These are phyloP conservation scores for Halictus ligatus DNA, from an alignment of 2,888 invertebrate genomes.

Conservation along the genomic window DNA sequence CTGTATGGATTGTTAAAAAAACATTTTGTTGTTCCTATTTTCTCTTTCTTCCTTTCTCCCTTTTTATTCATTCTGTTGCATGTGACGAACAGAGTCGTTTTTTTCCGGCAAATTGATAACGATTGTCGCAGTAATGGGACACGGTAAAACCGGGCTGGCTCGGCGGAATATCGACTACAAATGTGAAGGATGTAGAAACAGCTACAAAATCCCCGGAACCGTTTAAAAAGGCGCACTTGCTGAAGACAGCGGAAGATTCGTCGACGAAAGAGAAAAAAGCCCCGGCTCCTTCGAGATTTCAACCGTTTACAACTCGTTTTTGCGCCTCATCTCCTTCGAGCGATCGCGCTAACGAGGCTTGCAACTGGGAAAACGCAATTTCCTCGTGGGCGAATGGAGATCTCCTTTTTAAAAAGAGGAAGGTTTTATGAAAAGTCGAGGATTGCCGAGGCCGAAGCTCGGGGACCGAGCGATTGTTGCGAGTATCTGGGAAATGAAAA, in stretches of 20 bases:
- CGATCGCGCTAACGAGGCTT: constrained; percentile 4
- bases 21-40: too few relatives aligned
- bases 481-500: neutral
- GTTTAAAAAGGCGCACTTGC: neutral
- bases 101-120: too few relatives aligned
- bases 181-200: neutral
- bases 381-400: neutral
- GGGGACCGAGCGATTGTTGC: neutral
- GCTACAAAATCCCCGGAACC: neutral
- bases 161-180: neutral
- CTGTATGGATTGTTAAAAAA: too few relatives aligned
- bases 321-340: neutral
- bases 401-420: neutral
- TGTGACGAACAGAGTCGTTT: too few relatives aligned
- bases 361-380: constrained; percentile 16
- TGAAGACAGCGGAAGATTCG: neutral
- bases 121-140: neutral
- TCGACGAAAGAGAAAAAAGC: neutral
- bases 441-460: neutral
- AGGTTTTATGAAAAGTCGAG: neutral
- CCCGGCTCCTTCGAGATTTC: neutral
- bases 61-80: too few relatives aligned
- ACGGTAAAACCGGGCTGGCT: neutral
- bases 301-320: neutral
- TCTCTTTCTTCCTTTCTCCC: too few relatives aligned